Conservation (phyloP, 1,140 invertebrate species). For the Aphelinus atriplicis region DNA sequence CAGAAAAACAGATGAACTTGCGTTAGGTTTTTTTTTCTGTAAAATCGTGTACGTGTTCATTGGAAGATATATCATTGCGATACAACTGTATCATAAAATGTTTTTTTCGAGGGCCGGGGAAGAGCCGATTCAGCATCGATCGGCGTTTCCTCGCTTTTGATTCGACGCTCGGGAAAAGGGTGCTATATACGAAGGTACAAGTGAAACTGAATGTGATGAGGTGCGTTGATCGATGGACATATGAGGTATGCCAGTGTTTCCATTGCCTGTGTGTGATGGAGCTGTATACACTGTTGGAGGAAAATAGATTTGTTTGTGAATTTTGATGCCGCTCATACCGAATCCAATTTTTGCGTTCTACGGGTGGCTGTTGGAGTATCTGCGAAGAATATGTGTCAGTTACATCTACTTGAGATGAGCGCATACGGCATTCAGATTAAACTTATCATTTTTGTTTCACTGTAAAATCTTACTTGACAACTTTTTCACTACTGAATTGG, state of each 20-base stretch:
- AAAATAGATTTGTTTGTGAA: slow-evolving; percentile 13
- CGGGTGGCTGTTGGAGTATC: slow-evolving; percentile 32
- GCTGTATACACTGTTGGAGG: slow-evolving; percentile 30
- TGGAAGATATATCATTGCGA: no score
- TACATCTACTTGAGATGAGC: slow-evolving; percentile 16
- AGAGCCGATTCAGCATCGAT: background rate
- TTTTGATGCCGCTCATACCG: slow-evolving; percentile 23
- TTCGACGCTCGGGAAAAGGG: background rate
- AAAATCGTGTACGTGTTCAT: slow-evolving; percentile 1
- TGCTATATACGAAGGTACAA: no score
- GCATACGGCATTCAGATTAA: background rate
- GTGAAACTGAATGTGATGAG: background rate
- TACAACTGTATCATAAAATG: background rate
- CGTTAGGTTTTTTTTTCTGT: background rate
- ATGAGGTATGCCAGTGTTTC: slow-evolving; percentile 3
- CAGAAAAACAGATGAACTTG: slow-evolving; percentile 16
- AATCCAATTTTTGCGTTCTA: slow-evolving; percentile 32
- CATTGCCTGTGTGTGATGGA: background rate
- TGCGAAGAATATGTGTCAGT: slow-evolving; percentile 32
- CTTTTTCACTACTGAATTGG: no score
- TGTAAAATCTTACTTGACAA: no score
- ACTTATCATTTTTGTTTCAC: no score
- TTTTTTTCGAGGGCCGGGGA: background rate
- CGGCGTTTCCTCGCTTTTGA: background rate
- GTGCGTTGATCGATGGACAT: background rate